Evolutionary conservation across 2,113 vertebrate genomes (phyloP).

Genomic region (Pica pica): DNA sequence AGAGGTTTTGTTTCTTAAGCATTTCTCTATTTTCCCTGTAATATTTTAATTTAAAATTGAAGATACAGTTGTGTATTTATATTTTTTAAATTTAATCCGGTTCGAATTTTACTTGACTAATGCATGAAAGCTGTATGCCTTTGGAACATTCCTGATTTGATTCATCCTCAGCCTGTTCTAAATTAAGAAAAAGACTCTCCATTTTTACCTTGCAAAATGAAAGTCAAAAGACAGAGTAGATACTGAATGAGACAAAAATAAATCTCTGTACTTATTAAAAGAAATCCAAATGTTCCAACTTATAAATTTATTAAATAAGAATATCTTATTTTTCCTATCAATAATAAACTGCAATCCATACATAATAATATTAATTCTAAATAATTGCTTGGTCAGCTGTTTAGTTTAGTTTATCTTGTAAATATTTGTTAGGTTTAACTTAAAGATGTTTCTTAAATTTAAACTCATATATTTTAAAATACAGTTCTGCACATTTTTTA

Average conservation of each 20-base stretch:
- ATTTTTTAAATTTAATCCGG: background rate
- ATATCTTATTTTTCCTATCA: background rate
- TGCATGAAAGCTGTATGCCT: background rate
- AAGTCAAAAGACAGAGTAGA: background rate
- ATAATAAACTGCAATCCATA: background rate
- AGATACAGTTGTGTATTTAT: background rate
- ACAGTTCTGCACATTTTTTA: background rate
- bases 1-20: accelerated
- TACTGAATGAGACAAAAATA: background rate
- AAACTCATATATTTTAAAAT: background rate
- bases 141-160: background rate
- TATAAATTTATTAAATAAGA: background rate
- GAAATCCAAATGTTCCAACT: background rate
- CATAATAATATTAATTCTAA: background rate
- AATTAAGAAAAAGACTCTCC: background rate
- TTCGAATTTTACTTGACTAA: background rate
- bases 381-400: background rate
- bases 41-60: background rate
- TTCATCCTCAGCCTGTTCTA: background rate
- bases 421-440: background rate
- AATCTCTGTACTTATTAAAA: background rate
- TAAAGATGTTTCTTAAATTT: background rate
- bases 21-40: background rate
- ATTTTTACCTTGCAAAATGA: background rate
- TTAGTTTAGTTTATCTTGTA: background rate